Base-by-base conservation (phyloP, 2,113 vertebrate species). In the Dissostichus mawsoni region DNA sequence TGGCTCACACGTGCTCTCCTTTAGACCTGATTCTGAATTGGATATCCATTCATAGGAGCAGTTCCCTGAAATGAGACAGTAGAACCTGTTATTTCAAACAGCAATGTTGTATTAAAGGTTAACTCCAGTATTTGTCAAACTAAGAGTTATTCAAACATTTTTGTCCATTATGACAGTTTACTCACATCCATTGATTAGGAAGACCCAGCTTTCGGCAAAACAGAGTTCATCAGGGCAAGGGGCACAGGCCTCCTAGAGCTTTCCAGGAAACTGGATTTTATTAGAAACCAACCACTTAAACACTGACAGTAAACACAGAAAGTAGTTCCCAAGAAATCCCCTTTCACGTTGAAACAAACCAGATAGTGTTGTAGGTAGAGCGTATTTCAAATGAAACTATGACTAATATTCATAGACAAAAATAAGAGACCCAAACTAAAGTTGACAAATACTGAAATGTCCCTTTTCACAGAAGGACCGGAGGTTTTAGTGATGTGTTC, bases 211-310 rank as follows among this genome's bases (percentile, higher is more conserved):
- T 29, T 4, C 0, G 1, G 17, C 13, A 17, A 25, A 67, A 36
- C 44, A 58, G 2, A 48, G 33, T 66, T 20, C 52, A 52, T 8
- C 8, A 11, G 20, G 25, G 13, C 1, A 29, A 55, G 48, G 11
- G 48, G 13, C 29, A 18, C 2, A 29, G 3, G 14, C 59, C 13
- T 48, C 65, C 17, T 17, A 10, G 5, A 25, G 18, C 16, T 23
- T 68, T 50, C 25, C 20, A 71, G 66, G 62, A 69, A 80, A 57
- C 10, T 9, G 16, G 10, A 17, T 44, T 72, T 85, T 53, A 66
- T 76, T 20, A 63, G n/a, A 71, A 55, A n/a, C 69, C 1, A 53
- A 18, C 51, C 45, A 25, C 57, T 45, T 9, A 8, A 56, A 52
- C 17, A 66, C 16, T 0, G 6, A 58, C 70, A 71, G 52, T 70